Evolutionary conservation across 2,113 vertebrate genomes (phyloP).

Genomic region (Herpetotheres cachinnans): DNA sequence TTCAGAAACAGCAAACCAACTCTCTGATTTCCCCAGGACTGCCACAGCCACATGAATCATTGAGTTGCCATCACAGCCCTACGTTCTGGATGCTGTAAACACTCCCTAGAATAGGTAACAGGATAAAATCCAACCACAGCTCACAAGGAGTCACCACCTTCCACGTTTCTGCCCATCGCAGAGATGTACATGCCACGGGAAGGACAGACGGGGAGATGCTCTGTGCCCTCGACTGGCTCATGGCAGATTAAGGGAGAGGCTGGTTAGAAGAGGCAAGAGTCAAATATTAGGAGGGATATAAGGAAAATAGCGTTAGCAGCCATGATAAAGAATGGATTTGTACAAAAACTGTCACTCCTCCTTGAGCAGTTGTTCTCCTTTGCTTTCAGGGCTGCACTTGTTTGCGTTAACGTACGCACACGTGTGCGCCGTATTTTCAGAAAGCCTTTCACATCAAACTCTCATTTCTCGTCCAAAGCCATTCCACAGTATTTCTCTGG

Average conservation of each 20-base stretch:
- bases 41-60: conserved; percentile 24
- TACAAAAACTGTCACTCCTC: background rate
- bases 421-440: background rate
- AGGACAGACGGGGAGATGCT: background rate
- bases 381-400: background rate
- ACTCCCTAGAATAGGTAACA: conserved; percentile 25
- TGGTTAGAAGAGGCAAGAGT: background rate
- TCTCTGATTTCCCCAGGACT: conserved; percentile 49
- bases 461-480: background rate
- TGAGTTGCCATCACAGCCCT: conserved; percentile 3
- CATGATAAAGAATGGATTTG: background rate
- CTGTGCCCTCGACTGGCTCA: background rate
- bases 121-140: conserved; percentile 60
- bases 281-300: background rate
- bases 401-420: background rate
- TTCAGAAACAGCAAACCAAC: conserved; percentile 43
- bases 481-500: background rate
- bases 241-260: background rate
- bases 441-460: background rate
- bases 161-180: background rate
- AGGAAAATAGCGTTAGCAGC: background rate
- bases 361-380: background rate
- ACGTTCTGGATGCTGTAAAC: background rate
- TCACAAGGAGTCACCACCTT: background rate
- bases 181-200: background rate